A percentile compares a stretch with the other conserved stretches of the same genome.
phyloP scores from a whole-genome alignment of 2,113 vertebrate species.

The Seriola dumerili region DNA sequence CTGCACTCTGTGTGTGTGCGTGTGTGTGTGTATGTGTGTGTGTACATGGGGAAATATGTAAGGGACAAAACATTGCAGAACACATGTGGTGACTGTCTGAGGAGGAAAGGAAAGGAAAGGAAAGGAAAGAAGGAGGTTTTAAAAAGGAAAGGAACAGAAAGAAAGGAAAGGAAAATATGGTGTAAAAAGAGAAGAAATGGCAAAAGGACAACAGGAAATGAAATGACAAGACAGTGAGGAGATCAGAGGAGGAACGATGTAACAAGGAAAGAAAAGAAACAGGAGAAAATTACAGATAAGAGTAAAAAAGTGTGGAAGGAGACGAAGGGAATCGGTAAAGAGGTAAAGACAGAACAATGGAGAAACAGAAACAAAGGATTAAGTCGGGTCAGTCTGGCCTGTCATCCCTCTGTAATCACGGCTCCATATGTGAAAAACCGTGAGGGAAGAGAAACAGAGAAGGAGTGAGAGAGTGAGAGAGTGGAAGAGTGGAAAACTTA shows the following conservation, averaged over 20 bases:
- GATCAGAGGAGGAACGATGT: not conserved
- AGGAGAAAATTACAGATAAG: not conserved
- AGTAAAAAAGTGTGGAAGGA: not conserved
- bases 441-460: not conserved
- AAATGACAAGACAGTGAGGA: not conserved
- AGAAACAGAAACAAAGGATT: not conserved
- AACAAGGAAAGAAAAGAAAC: not conserved
- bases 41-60: slow-evolving; percentile 1
- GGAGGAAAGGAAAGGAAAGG: not conserved
- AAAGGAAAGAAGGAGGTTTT: slow-evolving; percentile 10
- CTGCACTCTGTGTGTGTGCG: slow-evolving; percentile 15
- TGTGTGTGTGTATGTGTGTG: slow-evolving; percentile 32
- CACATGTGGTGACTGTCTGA: slow-evolving; percentile 66
- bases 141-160: not conserved
- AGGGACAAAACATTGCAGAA: slow-evolving; percentile 34
- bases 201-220: not conserved
- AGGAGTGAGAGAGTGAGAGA: not conserved
- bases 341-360: not conserved
- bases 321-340: not conserved
- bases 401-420: slow-evolving; percentile 24
- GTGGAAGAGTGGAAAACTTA: not conserved
- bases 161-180: not conserved
- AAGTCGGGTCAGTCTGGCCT: not conserved
- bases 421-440: slow-evolving; percentile 18
- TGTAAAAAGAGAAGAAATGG: not conserved